These are phyloP conservation scores for Cheilosia soror DNA, from an alignment of 2,888 invertebrate species.

Conservation along the genomic window DNA sequence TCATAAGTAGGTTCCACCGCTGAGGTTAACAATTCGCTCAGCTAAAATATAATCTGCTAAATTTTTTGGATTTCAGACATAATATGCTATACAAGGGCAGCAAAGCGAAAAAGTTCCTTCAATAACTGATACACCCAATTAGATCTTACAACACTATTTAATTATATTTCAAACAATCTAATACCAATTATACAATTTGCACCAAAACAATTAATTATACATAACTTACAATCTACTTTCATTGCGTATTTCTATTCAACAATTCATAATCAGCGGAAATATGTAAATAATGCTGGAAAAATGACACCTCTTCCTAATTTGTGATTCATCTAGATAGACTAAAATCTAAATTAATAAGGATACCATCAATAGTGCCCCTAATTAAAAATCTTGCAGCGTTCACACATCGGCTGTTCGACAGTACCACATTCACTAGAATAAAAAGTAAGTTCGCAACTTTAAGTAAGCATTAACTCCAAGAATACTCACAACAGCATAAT, in stretches of 20 bases:
- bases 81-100: too few relatives aligned
- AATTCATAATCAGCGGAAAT: background rate
- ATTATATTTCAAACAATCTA: too few relatives aligned
- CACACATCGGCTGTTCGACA: slow-evolving; percentile 71
- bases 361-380: background rate
- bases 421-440: slow-evolving; percentile 71
- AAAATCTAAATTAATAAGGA: background rate
- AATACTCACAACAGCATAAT: slow-evolving; percentile 76
- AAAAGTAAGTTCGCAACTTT: background rate
- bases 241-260: too few relatives aligned
- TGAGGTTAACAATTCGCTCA: too few relatives aligned
- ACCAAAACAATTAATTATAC: too few relatives aligned
- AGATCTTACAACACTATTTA: too few relatives aligned
- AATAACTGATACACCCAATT: too few relatives aligned
- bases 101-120: background rate
- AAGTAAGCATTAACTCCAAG: background rate
- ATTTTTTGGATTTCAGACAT: too few relatives aligned
- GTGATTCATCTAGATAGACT: background rate
- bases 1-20: too few relatives aligned
- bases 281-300: background rate
- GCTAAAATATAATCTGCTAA: too few relatives aligned
- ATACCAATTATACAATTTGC: too few relatives aligned
- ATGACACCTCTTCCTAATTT: background rate
- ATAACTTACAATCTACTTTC: too few relatives aligned
- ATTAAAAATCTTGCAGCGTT: slow-evolving; percentile 69